Percentiles rank a stretch among this genome's conserved stretches.
Evolutionary conservation across 2,113 vertebrate genomes (phyloP).

Genomic region (Nothoprocta perdicaria): DNA sequence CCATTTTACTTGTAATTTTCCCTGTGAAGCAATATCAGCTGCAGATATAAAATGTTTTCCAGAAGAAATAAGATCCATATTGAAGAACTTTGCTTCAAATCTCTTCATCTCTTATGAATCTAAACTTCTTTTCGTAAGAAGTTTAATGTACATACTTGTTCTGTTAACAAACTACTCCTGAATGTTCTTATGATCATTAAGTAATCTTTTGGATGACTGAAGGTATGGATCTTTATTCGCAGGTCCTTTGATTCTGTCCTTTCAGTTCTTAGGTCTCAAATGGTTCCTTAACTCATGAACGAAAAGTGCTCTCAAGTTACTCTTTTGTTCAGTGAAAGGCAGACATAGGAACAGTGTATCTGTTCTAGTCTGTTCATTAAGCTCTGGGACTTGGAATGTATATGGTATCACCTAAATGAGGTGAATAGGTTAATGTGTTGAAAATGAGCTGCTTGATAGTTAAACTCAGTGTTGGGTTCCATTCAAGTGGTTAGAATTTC

Average conservation of each 20-base stretch:
- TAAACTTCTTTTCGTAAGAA: background rate
- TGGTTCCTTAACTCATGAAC: background rate
- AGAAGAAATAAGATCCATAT: background rate
- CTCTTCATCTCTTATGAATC: background rate
- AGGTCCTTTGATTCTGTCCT: background rate
- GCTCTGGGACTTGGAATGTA: background rate
- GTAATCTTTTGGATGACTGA: background rate
- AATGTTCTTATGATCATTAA: background rate
- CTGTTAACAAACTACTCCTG: background rate
- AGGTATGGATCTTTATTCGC: background rate
- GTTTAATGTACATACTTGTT: background rate
- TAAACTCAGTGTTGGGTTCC: background rate
- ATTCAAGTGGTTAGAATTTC: background rate
- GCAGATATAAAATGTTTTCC: background rate
- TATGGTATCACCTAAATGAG: background rate
- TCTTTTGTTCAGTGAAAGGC: background rate
- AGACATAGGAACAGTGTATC: background rate
- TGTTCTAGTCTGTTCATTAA: background rate
- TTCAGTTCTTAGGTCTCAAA: background rate
- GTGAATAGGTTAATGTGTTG: background rate
- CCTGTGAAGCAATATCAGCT: background rate
- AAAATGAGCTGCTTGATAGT: background rate
- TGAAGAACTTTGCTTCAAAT: background rate
- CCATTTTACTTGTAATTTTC: no score
- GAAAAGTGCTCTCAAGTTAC: background rate